Percentiles rank a stretch among this genome's conserved stretches.
phyloP scores from a whole-genome alignment of 2,113 vertebrate species.

The Oryzias curvinotus region DNA sequence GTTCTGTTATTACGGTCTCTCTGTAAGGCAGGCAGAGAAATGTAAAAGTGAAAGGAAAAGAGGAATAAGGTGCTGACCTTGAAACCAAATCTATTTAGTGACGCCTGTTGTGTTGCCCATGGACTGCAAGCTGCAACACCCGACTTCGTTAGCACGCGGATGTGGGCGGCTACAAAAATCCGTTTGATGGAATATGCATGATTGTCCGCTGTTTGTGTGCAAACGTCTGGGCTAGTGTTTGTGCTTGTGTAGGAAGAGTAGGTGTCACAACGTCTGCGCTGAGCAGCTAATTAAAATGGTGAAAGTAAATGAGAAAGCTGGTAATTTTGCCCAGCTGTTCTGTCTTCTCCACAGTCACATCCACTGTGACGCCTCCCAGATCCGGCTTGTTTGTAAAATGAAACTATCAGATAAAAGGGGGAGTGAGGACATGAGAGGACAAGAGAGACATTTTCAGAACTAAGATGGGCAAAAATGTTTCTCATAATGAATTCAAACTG shows the following conservation, averaged over 20 bases:
- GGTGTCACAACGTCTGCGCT: constrained; percentile 16
- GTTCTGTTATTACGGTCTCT: constrained; percentile 11
- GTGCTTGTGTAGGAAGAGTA: constrained; percentile 1
- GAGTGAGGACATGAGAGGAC: not conserved
- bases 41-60: constrained; percentile 12
- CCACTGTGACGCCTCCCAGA: constrained; percentile 41
- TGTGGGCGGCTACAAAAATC: constrained; percentile 28
- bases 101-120: not conserved
- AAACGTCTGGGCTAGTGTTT: constrained; percentile 11
- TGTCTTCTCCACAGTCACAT: constrained; percentile 43
- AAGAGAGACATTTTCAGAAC: constrained; percentile 36
- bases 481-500: not conserved
- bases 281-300: constrained; percentile 58
- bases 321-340: constrained; percentile 63
- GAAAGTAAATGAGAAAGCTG: constrained; percentile 42
- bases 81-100: constrained; percentile 44
- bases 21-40: constrained; percentile 5
- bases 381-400: constrained; percentile 27
- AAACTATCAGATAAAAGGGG: constrained; percentile 20
- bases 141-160: constrained; percentile 22
- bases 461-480: not conserved
- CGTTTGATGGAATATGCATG: constrained; percentile 42
- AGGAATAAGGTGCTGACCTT: constrained; percentile 16
- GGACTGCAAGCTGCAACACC: constrained; percentile 15
- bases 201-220: constrained; percentile 7